A percentile compares a stretch with the other conserved stretches of the same genome.
These are phyloP conservation scores for Mechanitis messenoides DNA, from an alignment of 2,888 invertebrate genomes.

Conservation along the genomic window DNA sequence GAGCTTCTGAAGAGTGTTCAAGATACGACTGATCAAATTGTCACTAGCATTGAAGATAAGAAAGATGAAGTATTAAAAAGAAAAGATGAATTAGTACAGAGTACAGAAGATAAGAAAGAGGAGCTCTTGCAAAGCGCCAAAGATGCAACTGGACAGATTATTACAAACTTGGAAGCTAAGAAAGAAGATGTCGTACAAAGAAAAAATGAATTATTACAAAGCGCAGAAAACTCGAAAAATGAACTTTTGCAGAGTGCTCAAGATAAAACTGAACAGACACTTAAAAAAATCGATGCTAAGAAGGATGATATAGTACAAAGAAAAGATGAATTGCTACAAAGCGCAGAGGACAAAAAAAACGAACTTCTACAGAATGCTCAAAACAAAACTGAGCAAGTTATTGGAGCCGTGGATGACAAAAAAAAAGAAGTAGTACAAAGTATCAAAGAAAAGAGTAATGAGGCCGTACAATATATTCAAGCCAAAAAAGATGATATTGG, in stretches of 20 bases:
- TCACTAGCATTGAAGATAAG: conserved; percentile 35
- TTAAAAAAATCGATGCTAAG: conserved; percentile 30
- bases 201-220: conserved; percentile 15
- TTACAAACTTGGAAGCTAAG: conserved; percentile 17
- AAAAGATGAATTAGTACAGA: conserved; percentile 37
- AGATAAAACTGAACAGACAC: conserved; percentile 29
- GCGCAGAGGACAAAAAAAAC: conserved; percentile 12
- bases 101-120: conserved; percentile 34
- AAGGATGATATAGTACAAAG: conserved; percentile 27
- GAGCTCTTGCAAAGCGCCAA: conserved; percentile 31
- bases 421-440: conserved; percentile 29
- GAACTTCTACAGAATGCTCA: conserved; percentile 18
- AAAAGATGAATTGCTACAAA: background rate
- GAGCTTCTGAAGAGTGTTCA: conserved; percentile 19
- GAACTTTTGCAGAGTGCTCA: conserved; percentile 37
- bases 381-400: conserved; percentile 30
- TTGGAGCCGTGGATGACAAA: conserved; percentile 36
- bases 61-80: conserved; percentile 31
- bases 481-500: conserved; percentile 39
- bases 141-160: conserved; percentile 29
- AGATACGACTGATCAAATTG: conserved; percentile 30
- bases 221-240: conserved; percentile 30
- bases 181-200: conserved; percentile 28
- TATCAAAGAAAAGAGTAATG: conserved; percentile 35
- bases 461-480: conserved; percentile 38